Base-by-base conservation (phyloP, 2,888 invertebrate species). In the Lasioglossum lativentre region DNA sequence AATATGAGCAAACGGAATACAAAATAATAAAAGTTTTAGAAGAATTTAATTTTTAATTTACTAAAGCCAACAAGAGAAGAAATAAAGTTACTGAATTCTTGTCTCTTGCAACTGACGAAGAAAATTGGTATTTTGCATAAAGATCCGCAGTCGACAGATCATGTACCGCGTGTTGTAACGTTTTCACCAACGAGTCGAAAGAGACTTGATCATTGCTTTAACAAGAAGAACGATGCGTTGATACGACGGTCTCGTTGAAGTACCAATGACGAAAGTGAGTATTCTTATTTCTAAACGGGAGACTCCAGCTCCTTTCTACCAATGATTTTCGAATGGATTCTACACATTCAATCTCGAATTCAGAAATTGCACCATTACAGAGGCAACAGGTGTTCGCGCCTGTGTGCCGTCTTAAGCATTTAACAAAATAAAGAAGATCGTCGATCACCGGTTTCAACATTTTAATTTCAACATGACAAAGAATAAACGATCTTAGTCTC, bases 221-320 rank as follows among this genome's bases (percentile, higher is more conserved):
- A 86, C 52, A 72, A 79, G 87, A 80, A 79, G 78, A 78, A 89
- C 78, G 87, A 82, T 81, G 68, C 73, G 84, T 79, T 72, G 81
- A 87, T 85, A 86, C 56, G 83, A 90, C 89, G 88, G 88, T 88
- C 90, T 90, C 86, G 70, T 86, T 87, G 83, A 86, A 90, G 75
- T 90, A 89, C 85, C 83, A 86, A 89, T 87, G 80, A 86, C 86
- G 83, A 81, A 90, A 72, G 86, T 87, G 84, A 90, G 87, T 88
- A 86, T 80, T 79, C 79, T 73, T 80, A 71, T 45, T 78, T 80
- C 63, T 76, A 79, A 75, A 81, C 56, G 66, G 71, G 75, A 86
- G 81, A 52, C 75, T 81, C 73, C 59, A 80, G 52, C 75, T 87
- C 80, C 83, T 56, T 78, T 74, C 80, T 75, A 86, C 45, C 66